phyloP scores from a whole-genome alignment of 2,113 vertebrate species.

The Okapia johnstoni region DNA sequence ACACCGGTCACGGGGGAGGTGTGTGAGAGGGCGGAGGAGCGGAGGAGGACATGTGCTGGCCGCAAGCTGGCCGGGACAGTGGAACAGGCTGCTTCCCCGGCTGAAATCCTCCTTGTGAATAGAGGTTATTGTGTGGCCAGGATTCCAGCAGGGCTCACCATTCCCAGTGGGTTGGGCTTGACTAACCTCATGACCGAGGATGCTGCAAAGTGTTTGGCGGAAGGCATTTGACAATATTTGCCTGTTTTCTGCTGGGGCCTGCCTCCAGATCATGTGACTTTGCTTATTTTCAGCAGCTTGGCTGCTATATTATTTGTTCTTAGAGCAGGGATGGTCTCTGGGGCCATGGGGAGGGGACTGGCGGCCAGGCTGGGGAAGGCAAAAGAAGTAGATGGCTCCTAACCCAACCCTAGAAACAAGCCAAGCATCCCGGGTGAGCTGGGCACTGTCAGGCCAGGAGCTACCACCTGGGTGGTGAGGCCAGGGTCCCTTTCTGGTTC shows the following conservation, averaged over 20 bases:
- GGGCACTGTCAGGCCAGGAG: neutral
- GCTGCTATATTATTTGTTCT: slow-evolving; percentile 33
- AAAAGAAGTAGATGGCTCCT: neutral
- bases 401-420: neutral
- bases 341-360: neutral
- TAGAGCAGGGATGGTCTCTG: neutral
- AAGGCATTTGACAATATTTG: slow-evolving; percentile 58
- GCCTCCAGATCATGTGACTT: slow-evolving; percentile 37
- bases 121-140: slow-evolving; percentile 36
- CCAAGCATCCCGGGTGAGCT: neutral
- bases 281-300: slow-evolving; percentile 14
- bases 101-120: slow-evolving; percentile 13
- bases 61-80: neutral
- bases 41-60: neutral
- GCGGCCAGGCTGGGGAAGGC: neutral
- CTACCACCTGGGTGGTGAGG: neutral
- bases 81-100: neutral
- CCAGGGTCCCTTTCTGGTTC: neutral
- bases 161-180: slow-evolving; percentile 39
- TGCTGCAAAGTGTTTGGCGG: slow-evolving; percentile 56
- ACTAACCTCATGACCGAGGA: slow-evolving; percentile 40
- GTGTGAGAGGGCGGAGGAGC: neutral
- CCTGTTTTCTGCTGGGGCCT: slow-evolving; percentile 57
- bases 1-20: neutral
- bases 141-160: slow-evolving; percentile 18